Evolutionary conservation across 2,113 vertebrate genomes (phyloP), one percentile per base, ranked within the genome.

Genomic region (Dermatemys mawii): DNA sequence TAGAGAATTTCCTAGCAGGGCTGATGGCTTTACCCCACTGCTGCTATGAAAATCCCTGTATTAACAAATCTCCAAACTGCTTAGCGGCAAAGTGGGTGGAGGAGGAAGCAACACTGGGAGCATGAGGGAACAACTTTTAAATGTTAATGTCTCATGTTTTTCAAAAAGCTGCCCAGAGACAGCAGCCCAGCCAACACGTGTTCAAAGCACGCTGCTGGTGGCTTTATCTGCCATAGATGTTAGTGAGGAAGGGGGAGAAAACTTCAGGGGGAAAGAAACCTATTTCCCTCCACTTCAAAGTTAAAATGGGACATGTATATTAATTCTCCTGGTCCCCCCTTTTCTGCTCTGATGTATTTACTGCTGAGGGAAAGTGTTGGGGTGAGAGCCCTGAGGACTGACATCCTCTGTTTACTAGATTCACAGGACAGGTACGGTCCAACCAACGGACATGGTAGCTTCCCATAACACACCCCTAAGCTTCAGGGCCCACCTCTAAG

Each of bases 141-240:
- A 96, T 97, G 97, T 87, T 97, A 97, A 97, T 97, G 84, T 92
- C 93, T 97, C 94, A 87, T 96, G 88, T 97, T 97, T 97, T 96
- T 96, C 91, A 95, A 93, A 95, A 95, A 96, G 84, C 84, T 95
- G 90, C 96, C 97, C 96, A 9, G 95, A 97, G 96, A 96, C 95
- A 93, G 12, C 4, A 41, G 92, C 78, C 93, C 14, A 96, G 83
- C 78, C 57, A 82, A 88, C 55, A 80, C 90, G 84, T 94, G 86
- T 95, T 86, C 91, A 93, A 93, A 89, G 70, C 84, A 41, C 44
- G 44, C 13, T 1, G 24, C 41, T 10, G 32, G 53, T 29, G 8
- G 32, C 41, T 35, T 67, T 35, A 73, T 67, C 60, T 67, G 60
- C 60, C 35, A n/a, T 19, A n/a, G 60, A 67, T 67, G 16, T 35